phyloP scores from a whole-genome alignment of 2,113 vertebrate species.

The human region DNA sequence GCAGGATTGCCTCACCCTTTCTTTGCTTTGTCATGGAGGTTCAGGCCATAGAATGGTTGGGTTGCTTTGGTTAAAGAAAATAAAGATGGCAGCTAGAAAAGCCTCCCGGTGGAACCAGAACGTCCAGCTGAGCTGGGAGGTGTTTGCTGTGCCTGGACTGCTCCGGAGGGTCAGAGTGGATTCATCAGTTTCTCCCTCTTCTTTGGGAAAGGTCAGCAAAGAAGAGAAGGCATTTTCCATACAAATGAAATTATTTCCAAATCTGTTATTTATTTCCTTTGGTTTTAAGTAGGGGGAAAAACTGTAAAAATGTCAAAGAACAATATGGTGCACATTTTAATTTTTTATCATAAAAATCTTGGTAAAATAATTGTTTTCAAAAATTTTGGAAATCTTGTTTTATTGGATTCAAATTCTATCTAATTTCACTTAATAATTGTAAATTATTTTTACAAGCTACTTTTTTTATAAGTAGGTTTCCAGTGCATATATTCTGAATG shows the following conservation, averaged over 20 bases:
- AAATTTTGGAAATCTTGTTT: background rate
- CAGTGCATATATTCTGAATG: background rate
- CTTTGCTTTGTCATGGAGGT: background rate
- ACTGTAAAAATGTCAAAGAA: background rate
- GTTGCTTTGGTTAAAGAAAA: background rate
- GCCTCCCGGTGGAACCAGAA: background rate
- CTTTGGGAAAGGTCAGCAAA: background rate
- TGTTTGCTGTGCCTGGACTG: fast-evolving
- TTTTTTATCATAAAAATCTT: background rate
- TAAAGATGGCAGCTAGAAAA: fast-evolving
- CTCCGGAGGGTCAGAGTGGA: background rate
- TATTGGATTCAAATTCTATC: background rate
- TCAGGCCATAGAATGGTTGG: background rate
- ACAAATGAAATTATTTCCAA: background rate
- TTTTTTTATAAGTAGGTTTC: background rate
- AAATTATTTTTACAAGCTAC: background rate
- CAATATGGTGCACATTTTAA: background rate
- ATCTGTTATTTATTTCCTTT: slow-evolving; percentile 4
- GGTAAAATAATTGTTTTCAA: background rate
- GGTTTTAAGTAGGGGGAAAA: background rate
- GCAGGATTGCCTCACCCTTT: background rate
- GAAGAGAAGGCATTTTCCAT: background rate
- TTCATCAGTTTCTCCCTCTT: background rate
- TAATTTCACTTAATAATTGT: background rate
- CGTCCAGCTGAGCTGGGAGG: no score